Conservation (phyloP, 2,113 vertebrate species). For the Lampris incognitus region DNA sequence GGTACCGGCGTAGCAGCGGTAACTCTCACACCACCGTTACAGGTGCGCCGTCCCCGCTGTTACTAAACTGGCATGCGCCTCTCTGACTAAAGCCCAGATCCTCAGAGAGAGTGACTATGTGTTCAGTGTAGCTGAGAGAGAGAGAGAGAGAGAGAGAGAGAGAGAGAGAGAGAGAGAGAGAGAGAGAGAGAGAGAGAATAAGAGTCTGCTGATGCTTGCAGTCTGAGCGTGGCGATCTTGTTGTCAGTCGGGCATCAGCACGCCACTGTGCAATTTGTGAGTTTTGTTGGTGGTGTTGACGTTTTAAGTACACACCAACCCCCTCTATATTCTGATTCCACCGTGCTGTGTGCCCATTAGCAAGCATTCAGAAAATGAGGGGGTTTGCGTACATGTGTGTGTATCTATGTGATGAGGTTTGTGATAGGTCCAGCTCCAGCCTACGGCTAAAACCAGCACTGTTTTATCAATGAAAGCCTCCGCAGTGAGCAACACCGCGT, state of each 20-base stretch:
- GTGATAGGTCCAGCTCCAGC: slow-evolving; percentile 65
- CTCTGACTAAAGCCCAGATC: neutral
- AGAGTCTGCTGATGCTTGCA: neutral
- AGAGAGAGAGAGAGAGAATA: neutral
- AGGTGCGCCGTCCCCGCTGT: slow-evolving; percentile 31
- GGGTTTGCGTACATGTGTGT: slow-evolving; percentile 24
- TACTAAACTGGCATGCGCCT: neutral
- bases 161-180: neutral
- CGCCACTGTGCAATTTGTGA: slow-evolving; percentile 21
- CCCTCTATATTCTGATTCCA: neutral
- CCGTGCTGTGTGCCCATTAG: slow-evolving; percentile 32
- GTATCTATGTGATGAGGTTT: slow-evolving; percentile 38
- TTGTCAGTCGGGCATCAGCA: slow-evolving; percentile 28
- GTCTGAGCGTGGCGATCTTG: slow-evolving; percentile 10
- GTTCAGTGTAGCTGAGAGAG: neutral
- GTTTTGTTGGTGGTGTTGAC: slow-evolving; percentile 25
- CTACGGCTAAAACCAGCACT: slow-evolving; percentile 35
- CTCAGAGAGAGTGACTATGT: neutral
- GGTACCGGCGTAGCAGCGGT: slow-evolving; percentile 34
- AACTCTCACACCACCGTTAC: slow-evolving; percentile 39
- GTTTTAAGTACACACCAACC: neutral
- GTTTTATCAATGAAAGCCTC: slow-evolving; percentile 83
- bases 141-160: neutral
- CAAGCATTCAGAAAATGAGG: slow-evolving; percentile 44
- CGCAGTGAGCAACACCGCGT: slow-evolving; percentile 68